phyloP scores from a whole-genome alignment of 2,113 vertebrate species.

The Thermophis baileyi region DNA sequence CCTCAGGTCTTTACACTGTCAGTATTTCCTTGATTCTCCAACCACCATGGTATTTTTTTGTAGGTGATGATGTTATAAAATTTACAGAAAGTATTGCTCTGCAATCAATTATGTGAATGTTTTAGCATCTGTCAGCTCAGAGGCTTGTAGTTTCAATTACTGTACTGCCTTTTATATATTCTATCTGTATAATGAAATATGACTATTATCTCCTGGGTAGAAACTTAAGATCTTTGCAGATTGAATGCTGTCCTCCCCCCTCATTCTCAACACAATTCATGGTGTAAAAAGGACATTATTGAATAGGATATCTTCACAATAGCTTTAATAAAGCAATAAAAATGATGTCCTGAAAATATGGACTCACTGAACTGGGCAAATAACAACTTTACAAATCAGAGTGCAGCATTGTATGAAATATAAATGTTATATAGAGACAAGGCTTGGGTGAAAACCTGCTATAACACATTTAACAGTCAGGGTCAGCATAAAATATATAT shows the following conservation, averaged over 20 bases:
- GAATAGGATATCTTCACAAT: slow-evolving; percentile 19
- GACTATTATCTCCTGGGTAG: slow-evolving; percentile 16
- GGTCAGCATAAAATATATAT: not conserved
- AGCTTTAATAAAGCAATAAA: slow-evolving; percentile 26
- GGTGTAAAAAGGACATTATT: not conserved
- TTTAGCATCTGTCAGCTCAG: not conserved
- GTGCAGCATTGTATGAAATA: not conserved
- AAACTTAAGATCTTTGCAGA: not conserved
- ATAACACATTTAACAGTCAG: slow-evolving; percentile 38
- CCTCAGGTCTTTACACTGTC: too few species aligned
- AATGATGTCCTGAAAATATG: slow-evolving; percentile 16
- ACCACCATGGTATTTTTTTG: not conserved
- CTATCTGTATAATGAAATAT: slow-evolving; percentile 39
- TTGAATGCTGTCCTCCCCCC: not conserved
- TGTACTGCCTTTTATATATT: slow-evolving; percentile 31
- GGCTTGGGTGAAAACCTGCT: slow-evolving; percentile 17
- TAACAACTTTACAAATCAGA: slow-evolving; percentile 19
- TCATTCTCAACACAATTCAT: slow-evolving; percentile 1
- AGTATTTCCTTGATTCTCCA: not conserved
- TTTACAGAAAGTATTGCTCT: not conserved
- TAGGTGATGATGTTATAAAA: not conserved
- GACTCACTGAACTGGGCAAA: slow-evolving; percentile 32
- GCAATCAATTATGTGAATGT: not conserved
- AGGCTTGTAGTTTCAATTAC: slow-evolving; percentile 25
- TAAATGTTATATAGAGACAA: not conserved